phyloP scores from a whole-genome alignment of 2,888 invertebrate species.

The Taenaris catops region DNA sequence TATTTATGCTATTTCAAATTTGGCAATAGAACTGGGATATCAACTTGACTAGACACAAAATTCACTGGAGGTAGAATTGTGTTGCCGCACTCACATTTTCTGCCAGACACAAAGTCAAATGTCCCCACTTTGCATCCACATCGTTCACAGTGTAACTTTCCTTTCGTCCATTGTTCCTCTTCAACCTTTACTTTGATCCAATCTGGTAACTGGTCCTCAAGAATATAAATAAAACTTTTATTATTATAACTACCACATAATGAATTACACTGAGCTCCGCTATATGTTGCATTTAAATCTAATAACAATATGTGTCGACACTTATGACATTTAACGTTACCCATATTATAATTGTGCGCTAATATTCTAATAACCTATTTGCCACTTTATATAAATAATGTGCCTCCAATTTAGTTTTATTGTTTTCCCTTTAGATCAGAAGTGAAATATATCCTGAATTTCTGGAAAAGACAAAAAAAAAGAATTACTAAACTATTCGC shows the following conservation, averaged over 20 bases:
- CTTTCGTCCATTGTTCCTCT: constrained; percentile 82
- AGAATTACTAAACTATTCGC: too few relatives aligned
- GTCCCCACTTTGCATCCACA: constrained; percentile 82
- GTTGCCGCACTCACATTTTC: constrained; percentile 80
- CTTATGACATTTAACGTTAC: constrained; percentile 62
- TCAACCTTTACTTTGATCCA: constrained; percentile 79
- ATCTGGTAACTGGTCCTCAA: constrained; percentile 75
- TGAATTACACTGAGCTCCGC: constrained; percentile 33
- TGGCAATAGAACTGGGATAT: constrained; percentile 49
- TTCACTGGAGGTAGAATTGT: constrained; percentile 80
- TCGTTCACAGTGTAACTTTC: constrained; percentile 82
- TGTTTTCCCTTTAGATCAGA: too few relatives aligned
- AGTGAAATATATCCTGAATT: too few relatives aligned
- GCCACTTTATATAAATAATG: too few relatives aligned
- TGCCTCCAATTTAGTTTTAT: too few relatives aligned
- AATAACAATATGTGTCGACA: constrained; percentile 56
- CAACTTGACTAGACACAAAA: constrained; percentile 82
- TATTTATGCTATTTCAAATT: constrained; percentile 6
- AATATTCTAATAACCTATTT: too few relatives aligned
- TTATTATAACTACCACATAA: constrained; percentile 47
- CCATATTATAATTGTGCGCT: too few relatives aligned
- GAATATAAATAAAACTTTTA: constrained; percentile 65
- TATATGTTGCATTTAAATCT: constrained; percentile 30
- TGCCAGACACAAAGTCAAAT: constrained; percentile 83
- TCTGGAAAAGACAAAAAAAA: too few relatives aligned